Evolutionary conservation across 1,140 invertebrate species (phyloP).

Genomic region (Microplitis mediator): DNA sequence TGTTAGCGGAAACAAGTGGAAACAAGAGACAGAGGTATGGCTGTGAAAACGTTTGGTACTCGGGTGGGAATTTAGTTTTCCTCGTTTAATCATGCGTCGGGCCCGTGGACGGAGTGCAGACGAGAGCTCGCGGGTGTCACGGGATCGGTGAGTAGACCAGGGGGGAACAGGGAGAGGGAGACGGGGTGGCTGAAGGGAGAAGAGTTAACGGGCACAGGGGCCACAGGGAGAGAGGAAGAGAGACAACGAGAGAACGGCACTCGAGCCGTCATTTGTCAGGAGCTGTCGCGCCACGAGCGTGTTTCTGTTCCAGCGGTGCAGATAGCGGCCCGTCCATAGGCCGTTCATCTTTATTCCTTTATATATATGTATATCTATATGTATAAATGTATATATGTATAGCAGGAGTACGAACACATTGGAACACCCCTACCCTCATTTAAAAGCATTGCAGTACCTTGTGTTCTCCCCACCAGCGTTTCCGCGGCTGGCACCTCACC

Average conservation of each 20-base stretch:
- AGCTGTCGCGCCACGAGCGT: slow-evolving; percentile 61
- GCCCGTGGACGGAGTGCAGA: slow-evolving; percentile 18
- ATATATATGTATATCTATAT: slow-evolving; percentile 34
- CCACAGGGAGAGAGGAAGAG: not conserved
- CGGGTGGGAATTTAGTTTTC: slow-evolving; percentile 54
- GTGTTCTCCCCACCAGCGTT: slow-evolving; percentile 17
- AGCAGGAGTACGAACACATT: not conserved
- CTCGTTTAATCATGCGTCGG: slow-evolving; percentile 56
- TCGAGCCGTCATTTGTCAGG: slow-evolving; percentile 63
- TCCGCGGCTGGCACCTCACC: slow-evolving; percentile 26
- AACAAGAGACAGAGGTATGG: not conserved
- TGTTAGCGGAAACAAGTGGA: not conserved
- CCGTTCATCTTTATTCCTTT: slow-evolving; percentile 63
- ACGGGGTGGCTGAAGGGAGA: not conserved
- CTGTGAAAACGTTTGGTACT: slow-evolving; percentile 33
- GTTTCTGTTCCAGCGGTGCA: slow-evolving; percentile 61
- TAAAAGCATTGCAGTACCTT: slow-evolving; percentile 8
- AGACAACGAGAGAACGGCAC: slow-evolving; percentile 42
- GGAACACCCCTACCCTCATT: slow-evolving; percentile 13
- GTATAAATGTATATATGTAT: slow-evolving; percentile 19
- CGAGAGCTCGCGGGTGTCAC: slow-evolving; percentile 21
- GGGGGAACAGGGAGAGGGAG: not conserved
- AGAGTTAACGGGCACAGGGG: slow-evolving; percentile 2
- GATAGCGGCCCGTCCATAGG: slow-evolving; percentile 61
- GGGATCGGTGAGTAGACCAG: too few species aligned